A percentile compares a stretch with the other conserved stretches of the same genome.
phyloP scores from a whole-genome alignment of 1,140 invertebrate species.

The Galleria mellonella region DNA sequence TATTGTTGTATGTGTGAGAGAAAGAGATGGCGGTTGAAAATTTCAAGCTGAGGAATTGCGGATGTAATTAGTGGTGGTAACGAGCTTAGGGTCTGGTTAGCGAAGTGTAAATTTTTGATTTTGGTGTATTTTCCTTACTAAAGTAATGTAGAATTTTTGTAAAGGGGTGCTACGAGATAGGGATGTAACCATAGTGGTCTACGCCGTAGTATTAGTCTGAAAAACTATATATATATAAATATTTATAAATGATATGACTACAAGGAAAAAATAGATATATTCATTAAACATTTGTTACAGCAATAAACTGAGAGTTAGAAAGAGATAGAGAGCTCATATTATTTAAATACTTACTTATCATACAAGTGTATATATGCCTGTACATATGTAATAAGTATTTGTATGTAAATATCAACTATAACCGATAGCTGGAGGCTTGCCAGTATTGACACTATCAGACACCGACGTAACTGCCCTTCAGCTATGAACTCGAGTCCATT shows the following conservation, averaged over 20 bases:
- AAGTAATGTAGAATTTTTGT: background rate
- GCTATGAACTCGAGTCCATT: too few relatives aligned
- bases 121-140: slow-evolving; percentile 13
- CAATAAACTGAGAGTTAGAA: too few relatives aligned
- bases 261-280: background rate
- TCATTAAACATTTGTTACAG: too few relatives aligned
- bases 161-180: background rate
- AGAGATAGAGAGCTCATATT: too few relatives aligned
- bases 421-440: slow-evolving; percentile 38
- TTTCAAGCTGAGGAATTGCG: slow-evolving; percentile 59
- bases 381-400: slow-evolving; percentile 9
- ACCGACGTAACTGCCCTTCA: background rate
- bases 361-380: background rate
- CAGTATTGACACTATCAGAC: slow-evolving; percentile 58
- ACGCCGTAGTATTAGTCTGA: too few relatives aligned
- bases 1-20: slow-evolving; percentile 37
- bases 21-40: slow-evolving; percentile 41
- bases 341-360: too few relatives aligned
- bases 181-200: background rate
- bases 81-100: slow-evolving; percentile 48
- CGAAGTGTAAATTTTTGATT: slow-evolving; percentile 50
- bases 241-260: too few relatives aligned
- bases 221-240: too few relatives aligned
- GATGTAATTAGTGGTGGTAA: slow-evolving; percentile 64
- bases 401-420: slow-evolving; percentile 37